These are phyloP conservation scores for Caloenas nicobarica DNA, from an alignment of 2,113 vertebrate genomes.

Conservation along the genomic window DNA sequence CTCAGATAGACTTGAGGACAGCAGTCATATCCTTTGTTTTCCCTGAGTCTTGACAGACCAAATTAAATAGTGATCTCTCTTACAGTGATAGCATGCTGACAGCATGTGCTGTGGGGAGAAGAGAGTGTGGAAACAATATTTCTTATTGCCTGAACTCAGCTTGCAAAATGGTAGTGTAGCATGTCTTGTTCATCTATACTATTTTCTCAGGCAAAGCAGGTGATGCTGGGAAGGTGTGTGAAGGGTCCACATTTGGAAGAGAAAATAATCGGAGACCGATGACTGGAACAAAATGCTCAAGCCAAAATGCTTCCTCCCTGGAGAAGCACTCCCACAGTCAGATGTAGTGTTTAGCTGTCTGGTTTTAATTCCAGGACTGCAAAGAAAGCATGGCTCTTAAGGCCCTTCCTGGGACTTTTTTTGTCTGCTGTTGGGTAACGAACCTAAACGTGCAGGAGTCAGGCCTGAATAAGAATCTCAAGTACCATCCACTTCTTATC, in stretches of 20 bases:
- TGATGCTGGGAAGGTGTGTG: conserved; percentile 15
- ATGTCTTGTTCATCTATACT: not conserved
- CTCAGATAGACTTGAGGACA: not conserved
- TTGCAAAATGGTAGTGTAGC: not conserved
- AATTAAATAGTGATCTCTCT: not conserved
- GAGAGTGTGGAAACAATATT: not conserved
- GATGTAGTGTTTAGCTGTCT: not conserved
- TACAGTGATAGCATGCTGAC: not conserved
- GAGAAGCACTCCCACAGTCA: conserved; percentile 14
- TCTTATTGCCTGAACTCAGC: not conserved
- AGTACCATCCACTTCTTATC: not conserved
- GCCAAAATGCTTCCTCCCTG: conserved; percentile 2
- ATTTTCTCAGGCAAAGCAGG: not conserved
- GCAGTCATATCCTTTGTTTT: not conserved
- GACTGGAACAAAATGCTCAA: conserved; percentile 17
- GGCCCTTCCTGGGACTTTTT: not conserved
- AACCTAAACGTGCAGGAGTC: not conserved
- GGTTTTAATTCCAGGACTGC: conserved; percentile 32
- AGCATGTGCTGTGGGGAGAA: not conserved
- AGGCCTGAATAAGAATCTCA: not conserved
- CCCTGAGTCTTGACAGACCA: not conserved
- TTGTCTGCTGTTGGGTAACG: not conserved
- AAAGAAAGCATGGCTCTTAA: not conserved
- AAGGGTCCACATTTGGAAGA: conserved; percentile 6
- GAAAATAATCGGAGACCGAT: not conserved